phyloP scores from a whole-genome alignment of 2,888 invertebrate genomes.

The Drosophila paranaensis region DNA sequence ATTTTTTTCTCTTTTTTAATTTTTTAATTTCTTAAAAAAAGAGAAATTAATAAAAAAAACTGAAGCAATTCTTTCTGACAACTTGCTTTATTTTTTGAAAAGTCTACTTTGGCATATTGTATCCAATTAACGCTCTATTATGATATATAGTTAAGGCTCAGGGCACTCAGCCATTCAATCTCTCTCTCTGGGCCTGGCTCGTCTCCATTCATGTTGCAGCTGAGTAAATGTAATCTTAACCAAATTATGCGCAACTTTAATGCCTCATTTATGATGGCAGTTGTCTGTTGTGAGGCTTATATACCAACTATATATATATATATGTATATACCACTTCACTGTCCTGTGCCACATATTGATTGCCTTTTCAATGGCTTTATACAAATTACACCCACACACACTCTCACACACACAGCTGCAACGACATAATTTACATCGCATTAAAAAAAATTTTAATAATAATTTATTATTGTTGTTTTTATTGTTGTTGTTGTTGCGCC shows the following conservation, averaged over 20 bases:
- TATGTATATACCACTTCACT: not conserved
- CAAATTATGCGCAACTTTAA: constrained; percentile 58
- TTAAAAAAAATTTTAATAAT: constrained; percentile 66
- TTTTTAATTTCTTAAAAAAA: not conserved
- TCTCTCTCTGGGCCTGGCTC: not conserved
- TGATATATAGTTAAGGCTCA: constrained; percentile 17
- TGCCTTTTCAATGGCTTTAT: constrained; percentile 36
- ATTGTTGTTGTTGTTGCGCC: constrained; percentile 9
- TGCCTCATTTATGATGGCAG: constrained; percentile 46
- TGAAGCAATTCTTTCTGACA: not conserved
- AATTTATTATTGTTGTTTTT: constrained; percentile 65
- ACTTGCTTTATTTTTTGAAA: constrained; percentile 8
- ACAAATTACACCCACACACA: constrained; percentile 23
- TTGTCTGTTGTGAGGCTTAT: constrained; percentile 38
- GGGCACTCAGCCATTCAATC: not conserved
- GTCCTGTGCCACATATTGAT: constrained; percentile 37
- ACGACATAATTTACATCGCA: constrained; percentile 70
- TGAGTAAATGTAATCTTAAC: constrained; percentile 55
- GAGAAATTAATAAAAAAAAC: not conserved
- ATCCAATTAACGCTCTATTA: constrained; percentile 28
- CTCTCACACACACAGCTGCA: constrained; percentile 38
- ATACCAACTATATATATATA: not conserved
- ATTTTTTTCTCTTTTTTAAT: not conserved
- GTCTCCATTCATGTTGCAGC: constrained; percentile 1
- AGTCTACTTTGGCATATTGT: constrained; percentile 5